Percentiles rank a stretch among this genome's conserved stretches.
Conservation (phyloP, 2,888 invertebrate genomes). For the Lamellibrachia satsuma region DNA sequence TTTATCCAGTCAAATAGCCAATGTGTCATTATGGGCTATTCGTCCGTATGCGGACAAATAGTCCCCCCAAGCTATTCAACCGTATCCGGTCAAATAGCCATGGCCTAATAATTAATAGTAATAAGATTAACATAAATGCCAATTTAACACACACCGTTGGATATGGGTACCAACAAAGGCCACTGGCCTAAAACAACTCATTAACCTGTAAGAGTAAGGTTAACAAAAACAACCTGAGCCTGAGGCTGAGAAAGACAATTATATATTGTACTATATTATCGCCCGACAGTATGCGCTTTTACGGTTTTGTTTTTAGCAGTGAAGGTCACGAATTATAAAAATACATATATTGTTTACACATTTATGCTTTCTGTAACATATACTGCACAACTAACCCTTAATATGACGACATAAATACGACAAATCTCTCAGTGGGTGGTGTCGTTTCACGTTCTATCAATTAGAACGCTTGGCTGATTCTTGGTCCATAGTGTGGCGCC, state of each 20-base stretch:
- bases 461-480: not conserved
- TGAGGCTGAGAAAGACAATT: not conserved
- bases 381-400: not conserved
- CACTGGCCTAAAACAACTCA: no score
- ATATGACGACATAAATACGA: not conserved
- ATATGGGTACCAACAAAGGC: no score
- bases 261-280: not conserved
- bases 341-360: not conserved
- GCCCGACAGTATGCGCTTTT: not conserved
- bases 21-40: no score
- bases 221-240: not conserved
- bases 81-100: no score
- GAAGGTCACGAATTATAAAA: not conserved
- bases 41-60: no score
- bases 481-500: not conserved
- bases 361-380: not conserved
- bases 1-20: no score
- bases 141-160: no score
- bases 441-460: not conserved
- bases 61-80: no score
- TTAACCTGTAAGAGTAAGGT: not conserved
- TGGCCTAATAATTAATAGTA: no score
- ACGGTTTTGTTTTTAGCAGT: not conserved
- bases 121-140: no score
- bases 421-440: not conserved